phyloP scores from a whole-genome alignment of 2,888 invertebrate species.

The Rhyacophila evoluta region DNA sequence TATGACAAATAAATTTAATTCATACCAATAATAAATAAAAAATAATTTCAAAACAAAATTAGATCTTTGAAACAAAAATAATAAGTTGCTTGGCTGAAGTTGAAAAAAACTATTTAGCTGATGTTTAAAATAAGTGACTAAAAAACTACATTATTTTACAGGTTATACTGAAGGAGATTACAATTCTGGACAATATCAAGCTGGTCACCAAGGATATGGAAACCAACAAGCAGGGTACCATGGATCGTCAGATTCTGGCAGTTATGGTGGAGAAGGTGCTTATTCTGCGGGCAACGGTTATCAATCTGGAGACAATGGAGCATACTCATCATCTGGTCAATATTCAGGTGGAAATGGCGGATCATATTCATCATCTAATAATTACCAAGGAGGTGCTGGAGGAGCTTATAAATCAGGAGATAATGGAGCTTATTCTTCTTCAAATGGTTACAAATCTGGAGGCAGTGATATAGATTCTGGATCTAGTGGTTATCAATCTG shows the following conservation, averaged over 20 bases:
- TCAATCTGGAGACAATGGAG: background rate
- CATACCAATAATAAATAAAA: no score
- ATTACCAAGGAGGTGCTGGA: background rate
- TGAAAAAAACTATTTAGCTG: no score
- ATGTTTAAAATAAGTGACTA: no score
- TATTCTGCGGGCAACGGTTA: constrained; percentile 23
- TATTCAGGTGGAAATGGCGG: background rate
- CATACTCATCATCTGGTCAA: background rate
- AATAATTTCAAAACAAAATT: no score
- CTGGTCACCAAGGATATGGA: background rate
- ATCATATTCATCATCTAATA: background rate
- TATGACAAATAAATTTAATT: no score
- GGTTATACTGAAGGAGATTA: background rate
- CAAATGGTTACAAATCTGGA: background rate
- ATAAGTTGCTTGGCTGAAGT: no score
- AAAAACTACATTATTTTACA: background rate
- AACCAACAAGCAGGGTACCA: background rate
- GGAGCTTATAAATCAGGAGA: background rate
- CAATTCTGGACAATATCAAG: background rate
- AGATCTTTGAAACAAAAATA: no score
- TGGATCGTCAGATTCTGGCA: constrained; percentile 23
- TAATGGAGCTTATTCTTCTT: background rate
- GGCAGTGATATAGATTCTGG: background rate
- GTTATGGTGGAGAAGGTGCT: constrained; percentile 19
- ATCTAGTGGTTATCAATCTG: background rate